A percentile compares a stretch with the other conserved stretches of the same genome.
These are phyloP conservation scores for Ibycter americanus DNA, from an alignment of 2,797 vertebrate species.

Conservation along the genomic window DNA sequence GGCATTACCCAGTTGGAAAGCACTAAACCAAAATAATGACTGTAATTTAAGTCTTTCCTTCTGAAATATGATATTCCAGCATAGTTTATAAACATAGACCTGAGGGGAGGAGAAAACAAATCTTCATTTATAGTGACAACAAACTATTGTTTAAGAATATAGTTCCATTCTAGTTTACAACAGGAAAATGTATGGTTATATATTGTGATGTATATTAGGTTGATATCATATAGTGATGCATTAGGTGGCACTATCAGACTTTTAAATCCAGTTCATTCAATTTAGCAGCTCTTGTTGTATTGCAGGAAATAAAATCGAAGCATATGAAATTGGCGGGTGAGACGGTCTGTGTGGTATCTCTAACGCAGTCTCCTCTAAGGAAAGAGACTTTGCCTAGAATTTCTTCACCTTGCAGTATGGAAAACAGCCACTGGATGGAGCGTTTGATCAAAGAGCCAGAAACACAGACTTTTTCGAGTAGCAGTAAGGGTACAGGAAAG, in stretches of 20 bases:
- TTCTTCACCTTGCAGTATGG: not conserved
- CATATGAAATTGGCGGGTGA: constrained; percentile 45
- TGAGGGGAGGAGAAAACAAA: not conserved
- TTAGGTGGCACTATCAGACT: not conserved
- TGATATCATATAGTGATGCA: not conserved
- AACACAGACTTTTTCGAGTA: not conserved
- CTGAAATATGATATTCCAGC: not conserved
- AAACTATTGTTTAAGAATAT: not conserved
- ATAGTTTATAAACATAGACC: not conserved
- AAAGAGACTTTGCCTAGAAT: not conserved
- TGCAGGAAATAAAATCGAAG: constrained; percentile 70
- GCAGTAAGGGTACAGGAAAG: not conserved
- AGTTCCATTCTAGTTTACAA: not conserved
- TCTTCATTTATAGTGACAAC: not conserved
- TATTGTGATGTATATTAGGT: not conserved
- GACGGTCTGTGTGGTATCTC: constrained; percentile 16
- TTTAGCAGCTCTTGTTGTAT: constrained; percentile 22
- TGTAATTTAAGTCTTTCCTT: not conserved
- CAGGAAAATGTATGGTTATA: not conserved
- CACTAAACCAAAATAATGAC: not conserved
- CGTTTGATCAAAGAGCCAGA: constrained; percentile 28
- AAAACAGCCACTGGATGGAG: constrained; percentile 68
- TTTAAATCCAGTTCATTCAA: not conserved
- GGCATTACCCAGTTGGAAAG: not conserved
- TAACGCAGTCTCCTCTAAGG: not conserved